Conservation (phyloP, 2,888 invertebrate species). For the Tipula unca region DNA sequence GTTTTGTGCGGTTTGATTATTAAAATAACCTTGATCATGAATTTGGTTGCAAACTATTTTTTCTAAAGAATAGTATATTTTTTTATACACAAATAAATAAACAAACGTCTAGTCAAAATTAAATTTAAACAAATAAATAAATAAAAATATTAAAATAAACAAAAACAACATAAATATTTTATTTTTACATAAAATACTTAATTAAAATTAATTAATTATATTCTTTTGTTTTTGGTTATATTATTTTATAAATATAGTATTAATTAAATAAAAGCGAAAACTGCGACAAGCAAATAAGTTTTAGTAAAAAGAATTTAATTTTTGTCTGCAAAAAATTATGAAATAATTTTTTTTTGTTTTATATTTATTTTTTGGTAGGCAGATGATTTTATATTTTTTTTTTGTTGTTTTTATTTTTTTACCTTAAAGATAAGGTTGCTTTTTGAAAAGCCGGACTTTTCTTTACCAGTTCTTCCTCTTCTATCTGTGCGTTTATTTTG, state of each 20-base stretch:
- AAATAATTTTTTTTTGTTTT: neutral
- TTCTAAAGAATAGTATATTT: neutral
- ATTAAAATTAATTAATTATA: neutral
- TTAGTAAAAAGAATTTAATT: slow-evolving; percentile 14
- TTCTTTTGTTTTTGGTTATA: neutral
- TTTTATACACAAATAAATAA: neutral
- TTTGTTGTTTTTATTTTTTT: slow-evolving; percentile 41
- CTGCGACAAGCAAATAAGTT: slow-evolving; percentile 17
- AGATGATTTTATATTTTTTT: slow-evolving; percentile 30
- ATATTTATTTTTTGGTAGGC: slow-evolving; percentile 22
- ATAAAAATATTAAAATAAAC: slow-evolving; percentile 1
- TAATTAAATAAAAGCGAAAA: slow-evolving; percentile 14
- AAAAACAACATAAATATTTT: neutral
- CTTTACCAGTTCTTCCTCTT: slow-evolving; percentile 92
- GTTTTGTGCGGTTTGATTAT: neutral
- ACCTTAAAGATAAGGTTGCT: slow-evolving; percentile 98
- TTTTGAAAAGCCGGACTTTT: slow-evolving; percentile 91
- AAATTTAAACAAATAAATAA: neutral
- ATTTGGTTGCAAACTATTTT: neutral
- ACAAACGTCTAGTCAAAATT: neutral
- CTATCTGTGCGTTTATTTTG: slow-evolving; percentile 98
- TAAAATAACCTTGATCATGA: neutral
- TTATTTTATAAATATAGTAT: neutral
- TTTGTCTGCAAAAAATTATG: neutral
- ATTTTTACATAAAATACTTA: neutral